phyloP scores from a whole-genome alignment of 2,888 invertebrate genomes.

The Parasteatoda lunata region DNA sequence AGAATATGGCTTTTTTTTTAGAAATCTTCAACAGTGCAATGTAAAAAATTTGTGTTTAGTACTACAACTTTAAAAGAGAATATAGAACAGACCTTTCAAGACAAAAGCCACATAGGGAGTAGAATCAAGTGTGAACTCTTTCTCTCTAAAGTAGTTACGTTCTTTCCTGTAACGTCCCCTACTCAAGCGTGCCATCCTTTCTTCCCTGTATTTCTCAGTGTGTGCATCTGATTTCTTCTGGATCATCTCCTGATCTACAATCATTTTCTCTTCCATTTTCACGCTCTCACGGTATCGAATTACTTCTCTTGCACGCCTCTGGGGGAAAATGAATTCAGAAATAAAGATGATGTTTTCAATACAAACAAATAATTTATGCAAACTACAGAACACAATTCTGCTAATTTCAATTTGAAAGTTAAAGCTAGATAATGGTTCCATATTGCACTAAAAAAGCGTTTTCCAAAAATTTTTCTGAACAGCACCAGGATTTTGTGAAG shows the following conservation, averaged over 20 bases:
- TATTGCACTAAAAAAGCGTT: no score
- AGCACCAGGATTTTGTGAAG: no score
- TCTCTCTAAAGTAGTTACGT: conserved; percentile 78
- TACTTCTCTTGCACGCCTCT: conserved; percentile 82
- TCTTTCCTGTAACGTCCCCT: conserved; percentile 79
- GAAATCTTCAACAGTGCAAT: no score
- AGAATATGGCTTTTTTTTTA: no score
- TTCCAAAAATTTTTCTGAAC: no score
- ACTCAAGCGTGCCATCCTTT: conserved; percentile 76
- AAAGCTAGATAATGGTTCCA: no score
- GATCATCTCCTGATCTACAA: conserved; percentile 80
- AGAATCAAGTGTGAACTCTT: conserved; percentile 75
- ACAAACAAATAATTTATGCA: no score
- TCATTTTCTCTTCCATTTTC: conserved; percentile 79
- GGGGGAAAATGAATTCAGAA: conserved; percentile 4
- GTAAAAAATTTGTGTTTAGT: no score
- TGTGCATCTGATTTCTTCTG: conserved; percentile 81
- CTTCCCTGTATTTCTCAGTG: conserved; percentile 79
- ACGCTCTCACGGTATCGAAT: conserved; percentile 80
- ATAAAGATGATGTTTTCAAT: not conserved
- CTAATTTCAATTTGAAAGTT: no score
- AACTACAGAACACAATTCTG: no score
- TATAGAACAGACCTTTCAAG: conserved; percentile 78
- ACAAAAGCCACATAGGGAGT: conserved; percentile 78
- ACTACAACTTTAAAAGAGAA: not conserved